phyloP scores from a whole-genome alignment of 2,888 invertebrate species.

The Torymus aiolomorphi region DNA sequence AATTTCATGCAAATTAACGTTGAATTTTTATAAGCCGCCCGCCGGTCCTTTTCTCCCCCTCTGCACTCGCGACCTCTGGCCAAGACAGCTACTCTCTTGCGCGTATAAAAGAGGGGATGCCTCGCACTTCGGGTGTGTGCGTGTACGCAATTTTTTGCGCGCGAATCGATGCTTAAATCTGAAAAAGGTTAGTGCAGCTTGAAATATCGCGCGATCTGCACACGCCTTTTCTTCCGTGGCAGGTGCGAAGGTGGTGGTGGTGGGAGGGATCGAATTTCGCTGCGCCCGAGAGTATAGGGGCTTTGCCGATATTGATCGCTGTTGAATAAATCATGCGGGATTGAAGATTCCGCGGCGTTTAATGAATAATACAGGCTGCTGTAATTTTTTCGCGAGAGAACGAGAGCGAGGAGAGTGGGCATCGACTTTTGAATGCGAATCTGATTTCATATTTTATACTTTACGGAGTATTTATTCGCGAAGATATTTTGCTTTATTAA shows the following conservation, averaged over 20 bases:
- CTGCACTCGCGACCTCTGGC: not conserved
- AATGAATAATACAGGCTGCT: not conserved
- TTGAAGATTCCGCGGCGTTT: not conserved
- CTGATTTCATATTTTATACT: no score
- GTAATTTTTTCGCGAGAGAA: no score
- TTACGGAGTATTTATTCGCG: no score
- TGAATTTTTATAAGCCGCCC: conserved; percentile 41
- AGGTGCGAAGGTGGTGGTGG: no score
- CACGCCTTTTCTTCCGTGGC: no score
- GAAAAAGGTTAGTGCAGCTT: conserved; percentile 47
- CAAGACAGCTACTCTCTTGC: conserved; percentile 19
- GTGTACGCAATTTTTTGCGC: no score
- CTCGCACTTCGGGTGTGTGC: no score
- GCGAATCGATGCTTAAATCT: conserved; percentile 46
- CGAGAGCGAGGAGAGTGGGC: no score
- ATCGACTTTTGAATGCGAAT: no score
- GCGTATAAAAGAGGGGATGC: no score
- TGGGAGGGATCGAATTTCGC: conserved; percentile 5
- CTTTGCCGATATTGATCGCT: conserved; percentile 1
- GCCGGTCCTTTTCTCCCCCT: not conserved
- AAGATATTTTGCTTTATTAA: no score
- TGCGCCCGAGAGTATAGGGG: not conserved
- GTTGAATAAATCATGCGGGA: conserved; percentile 4
- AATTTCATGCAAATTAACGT: conserved; percentile 45
- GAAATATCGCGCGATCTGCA: conserved; percentile 15